Percentiles rank a stretch among this genome's conserved stretches.
Evolutionary conservation across 2,888 invertebrate genomes (phyloP).

Genomic region (Hirtodrosophila duncani): DNA sequence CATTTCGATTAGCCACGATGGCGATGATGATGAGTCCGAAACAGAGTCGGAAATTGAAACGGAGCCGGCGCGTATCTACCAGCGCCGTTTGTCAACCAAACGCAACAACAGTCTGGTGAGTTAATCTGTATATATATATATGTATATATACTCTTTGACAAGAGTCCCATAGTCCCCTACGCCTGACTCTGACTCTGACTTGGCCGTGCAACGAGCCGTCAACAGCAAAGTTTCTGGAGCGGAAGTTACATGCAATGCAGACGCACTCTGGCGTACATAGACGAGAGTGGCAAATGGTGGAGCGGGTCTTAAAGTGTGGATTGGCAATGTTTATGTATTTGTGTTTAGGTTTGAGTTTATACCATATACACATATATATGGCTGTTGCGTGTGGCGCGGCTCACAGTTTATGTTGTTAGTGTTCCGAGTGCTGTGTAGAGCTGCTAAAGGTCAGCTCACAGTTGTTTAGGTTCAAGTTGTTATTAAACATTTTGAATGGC

Average conservation of each 20-base stretch:
- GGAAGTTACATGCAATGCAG: slow-evolving; percentile 59
- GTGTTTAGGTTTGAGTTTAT: slow-evolving; percentile 3
- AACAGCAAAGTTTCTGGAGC: slow-evolving; percentile 58
- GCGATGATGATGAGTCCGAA: slow-evolving; percentile 81
- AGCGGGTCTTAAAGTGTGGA: slow-evolving; percentile 2
- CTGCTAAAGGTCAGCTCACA: slow-evolving; percentile 46
- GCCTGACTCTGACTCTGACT: slow-evolving; percentile 18
- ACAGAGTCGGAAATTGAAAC: slow-evolving; percentile 91
- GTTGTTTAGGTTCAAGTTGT: slow-evolving; percentile 44
- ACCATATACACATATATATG: slow-evolving; percentile 1
- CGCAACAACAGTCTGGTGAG: slow-evolving; percentile 89
- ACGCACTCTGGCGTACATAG: slow-evolving; percentile 30
- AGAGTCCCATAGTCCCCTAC: slow-evolving; percentile 19
- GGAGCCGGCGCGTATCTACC: slow-evolving; percentile 87
- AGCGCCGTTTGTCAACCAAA: slow-evolving; percentile 89
- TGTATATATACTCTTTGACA: not conserved
- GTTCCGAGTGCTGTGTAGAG: slow-evolving; percentile 22
- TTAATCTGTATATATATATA: slow-evolving; percentile 36
- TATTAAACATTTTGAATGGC: slow-evolving; percentile 52
- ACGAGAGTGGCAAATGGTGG: not conserved
- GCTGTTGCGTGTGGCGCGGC: slow-evolving; percentile 18
- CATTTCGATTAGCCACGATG: slow-evolving; percentile 71
- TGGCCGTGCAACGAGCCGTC: slow-evolving; percentile 44
- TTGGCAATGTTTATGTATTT: not conserved
- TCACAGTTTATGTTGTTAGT: slow-evolving; percentile 23